Conservation (phyloP, 2,888 invertebrate species). For the Apodemia zela region DNA sequence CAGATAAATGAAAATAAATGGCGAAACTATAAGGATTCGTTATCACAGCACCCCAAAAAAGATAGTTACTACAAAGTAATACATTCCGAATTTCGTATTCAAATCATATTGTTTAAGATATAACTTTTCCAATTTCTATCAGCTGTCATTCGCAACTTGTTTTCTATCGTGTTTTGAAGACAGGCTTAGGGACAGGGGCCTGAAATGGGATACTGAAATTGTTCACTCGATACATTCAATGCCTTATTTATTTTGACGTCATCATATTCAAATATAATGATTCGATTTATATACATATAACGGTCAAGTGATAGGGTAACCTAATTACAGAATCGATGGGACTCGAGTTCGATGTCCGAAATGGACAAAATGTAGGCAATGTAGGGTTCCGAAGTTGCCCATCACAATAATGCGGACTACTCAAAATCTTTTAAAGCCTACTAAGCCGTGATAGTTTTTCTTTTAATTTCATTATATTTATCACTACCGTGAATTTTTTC, state of each 20-base stretch:
- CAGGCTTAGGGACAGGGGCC: not conserved
- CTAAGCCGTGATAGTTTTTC: no score
- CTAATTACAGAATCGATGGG: no score
- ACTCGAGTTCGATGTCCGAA: no score
- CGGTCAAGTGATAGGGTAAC: no score
- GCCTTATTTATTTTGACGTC: not conserved
- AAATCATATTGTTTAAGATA: conserved; percentile 2
- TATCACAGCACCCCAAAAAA: not conserved
- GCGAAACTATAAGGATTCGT: no score
- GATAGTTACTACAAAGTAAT: not conserved
- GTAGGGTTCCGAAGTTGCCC: no score
- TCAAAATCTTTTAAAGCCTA: no score
- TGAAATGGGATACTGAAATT: not conserved
- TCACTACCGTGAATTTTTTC: no score
- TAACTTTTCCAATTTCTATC: conserved; percentile 11
- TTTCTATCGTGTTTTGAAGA: not conserved
- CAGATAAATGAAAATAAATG: no score
- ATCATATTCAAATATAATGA: not conserved
- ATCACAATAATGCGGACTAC: no score
- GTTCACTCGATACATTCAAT: not conserved
- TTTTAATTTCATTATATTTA: no score
- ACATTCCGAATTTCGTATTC: conserved; percentile 4
- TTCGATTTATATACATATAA: not conserved
- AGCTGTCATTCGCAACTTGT: conserved; percentile 4
- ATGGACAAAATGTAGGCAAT: no score